A percentile compares a stretch with the other conserved stretches of the same genome.
Evolutionary conservation across 1,140 invertebrate genomes (phyloP).

Genomic region (Acyrthosiphon pisum): DNA sequence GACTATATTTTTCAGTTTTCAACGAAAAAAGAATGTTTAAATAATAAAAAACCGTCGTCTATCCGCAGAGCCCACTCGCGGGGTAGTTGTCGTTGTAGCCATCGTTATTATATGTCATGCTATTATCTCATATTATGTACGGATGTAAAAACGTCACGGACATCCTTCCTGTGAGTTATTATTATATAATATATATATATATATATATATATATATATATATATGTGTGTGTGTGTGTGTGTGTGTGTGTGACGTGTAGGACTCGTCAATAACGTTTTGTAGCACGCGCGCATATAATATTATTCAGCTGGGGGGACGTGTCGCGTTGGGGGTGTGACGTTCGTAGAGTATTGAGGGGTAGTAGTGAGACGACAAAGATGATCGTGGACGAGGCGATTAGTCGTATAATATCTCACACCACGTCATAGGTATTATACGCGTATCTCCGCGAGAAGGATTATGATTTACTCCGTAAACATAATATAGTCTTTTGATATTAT

Average conservation of each 20-base stretch:
- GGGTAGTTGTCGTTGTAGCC: neutral
- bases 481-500: neutral
- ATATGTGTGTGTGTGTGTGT: neutral
- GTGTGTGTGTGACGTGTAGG: neutral
- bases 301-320: neutral
- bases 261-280: neutral
- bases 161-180: constrained; percentile 4
- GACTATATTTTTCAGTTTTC: neutral
- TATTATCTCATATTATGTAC: neutral
- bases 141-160: constrained; percentile 14
- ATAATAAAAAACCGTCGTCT: neutral
- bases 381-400: neutral
- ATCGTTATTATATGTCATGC: neutral
- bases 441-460: neutral
- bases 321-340: neutral
- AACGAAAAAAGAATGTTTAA: neutral
- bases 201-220: neutral
- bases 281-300: neutral
- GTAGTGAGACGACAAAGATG: neutral
- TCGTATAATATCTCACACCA: neutral
- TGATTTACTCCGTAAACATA: neutral
- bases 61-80: neutral
- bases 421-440: neutral
- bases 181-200: neutral
- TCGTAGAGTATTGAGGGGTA: neutral